Conservation (phyloP, 37 sponge, comb jelly and placozoan species). For the Halisarca cf. caerulea region DNA sequence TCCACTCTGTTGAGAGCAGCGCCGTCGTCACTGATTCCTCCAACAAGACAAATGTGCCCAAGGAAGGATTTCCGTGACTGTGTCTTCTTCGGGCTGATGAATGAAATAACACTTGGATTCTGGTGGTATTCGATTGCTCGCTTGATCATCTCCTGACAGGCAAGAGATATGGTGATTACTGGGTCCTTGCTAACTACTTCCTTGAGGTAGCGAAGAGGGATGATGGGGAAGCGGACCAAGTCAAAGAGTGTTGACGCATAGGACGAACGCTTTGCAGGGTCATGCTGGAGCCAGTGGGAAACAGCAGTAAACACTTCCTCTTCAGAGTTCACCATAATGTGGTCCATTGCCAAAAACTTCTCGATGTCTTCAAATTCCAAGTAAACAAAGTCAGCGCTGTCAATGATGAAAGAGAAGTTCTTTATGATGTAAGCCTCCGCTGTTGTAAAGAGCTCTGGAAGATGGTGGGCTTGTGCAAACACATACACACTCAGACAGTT, state of each 20-base stretch:
- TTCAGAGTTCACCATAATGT: slow-evolving; percentile 63
- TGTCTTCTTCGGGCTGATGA: slow-evolving; percentile 61
- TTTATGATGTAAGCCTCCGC: slow-evolving; percentile 38
- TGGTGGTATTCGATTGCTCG: slow-evolving; percentile 69
- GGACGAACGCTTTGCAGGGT: slow-evolving; percentile 13
- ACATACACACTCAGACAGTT: slow-evolving; percentile 70
- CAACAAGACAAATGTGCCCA: slow-evolving; percentile 71
- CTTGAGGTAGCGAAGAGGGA: slow-evolving; percentile 42
- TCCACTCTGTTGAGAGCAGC: slow-evolving; percentile 48
- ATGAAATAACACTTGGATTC: slow-evolving; percentile 61
- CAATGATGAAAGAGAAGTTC: slow-evolving; percentile 54
- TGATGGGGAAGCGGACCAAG: slow-evolving; percentile 76
- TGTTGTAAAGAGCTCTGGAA: slow-evolving; percentile 33
- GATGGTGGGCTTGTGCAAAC: slow-evolving; percentile 51
- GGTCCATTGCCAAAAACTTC: slow-evolving; percentile 51
- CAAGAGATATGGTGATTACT: slow-evolving; percentile 2
- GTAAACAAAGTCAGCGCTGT: slow-evolving; percentile 63
- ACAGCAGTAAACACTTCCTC: slow-evolving; percentile 81
- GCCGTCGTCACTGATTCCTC: slow-evolving; percentile 68
- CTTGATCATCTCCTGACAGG: slow-evolving; percentile 49
- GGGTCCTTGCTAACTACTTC: slow-evolving; percentile 30
- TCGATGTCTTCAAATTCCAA: slow-evolving; percentile 47
- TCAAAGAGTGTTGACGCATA: slow-evolving; percentile 53
- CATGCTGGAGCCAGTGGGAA: slow-evolving; percentile 71
- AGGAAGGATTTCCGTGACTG: slow-evolving; percentile 68